These are phyloP conservation scores for Heteromormyrus szaboi DNA, from an alignment of 2,797 vertebrate species.

Conservation along the genomic window DNA sequence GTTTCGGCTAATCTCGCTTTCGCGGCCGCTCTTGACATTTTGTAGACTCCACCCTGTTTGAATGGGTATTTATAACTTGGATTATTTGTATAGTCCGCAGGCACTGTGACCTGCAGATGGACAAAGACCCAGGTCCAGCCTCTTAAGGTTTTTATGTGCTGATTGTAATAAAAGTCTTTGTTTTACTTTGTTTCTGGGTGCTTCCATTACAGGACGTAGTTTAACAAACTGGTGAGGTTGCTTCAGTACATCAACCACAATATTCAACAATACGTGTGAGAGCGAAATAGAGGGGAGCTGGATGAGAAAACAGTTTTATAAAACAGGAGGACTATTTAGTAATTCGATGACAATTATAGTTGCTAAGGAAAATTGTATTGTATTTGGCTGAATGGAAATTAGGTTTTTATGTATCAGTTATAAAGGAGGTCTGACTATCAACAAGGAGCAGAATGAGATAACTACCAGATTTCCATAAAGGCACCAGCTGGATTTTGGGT, in stretches of 20 bases:
- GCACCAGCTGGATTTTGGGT: background rate
- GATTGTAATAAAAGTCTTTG: background rate
- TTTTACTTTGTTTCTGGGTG: background rate
- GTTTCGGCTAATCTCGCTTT: background rate
- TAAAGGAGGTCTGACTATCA: background rate
- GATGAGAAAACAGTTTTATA: background rate
- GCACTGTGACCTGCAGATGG: background rate
- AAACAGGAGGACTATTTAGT: background rate
- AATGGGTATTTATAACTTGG: conserved; percentile 3
- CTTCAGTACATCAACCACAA: background rate
- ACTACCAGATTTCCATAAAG: background rate
- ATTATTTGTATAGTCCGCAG: background rate
- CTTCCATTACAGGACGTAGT: background rate
- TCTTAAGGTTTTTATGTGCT: background rate
- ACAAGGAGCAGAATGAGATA: background rate
- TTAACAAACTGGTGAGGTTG: background rate
- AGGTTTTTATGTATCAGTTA: background rate
- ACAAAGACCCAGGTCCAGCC: background rate
- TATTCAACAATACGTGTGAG: background rate
- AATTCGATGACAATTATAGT: background rate
- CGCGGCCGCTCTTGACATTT: background rate
- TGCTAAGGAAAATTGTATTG: background rate
- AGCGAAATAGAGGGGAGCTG: background rate
- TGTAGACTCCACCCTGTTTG: background rate
- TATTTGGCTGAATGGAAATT: background rate